Evolutionary conservation across 64 coral and sea anemone species (phyloP).

Genomic region (Pachyseris speciosa): DNA sequence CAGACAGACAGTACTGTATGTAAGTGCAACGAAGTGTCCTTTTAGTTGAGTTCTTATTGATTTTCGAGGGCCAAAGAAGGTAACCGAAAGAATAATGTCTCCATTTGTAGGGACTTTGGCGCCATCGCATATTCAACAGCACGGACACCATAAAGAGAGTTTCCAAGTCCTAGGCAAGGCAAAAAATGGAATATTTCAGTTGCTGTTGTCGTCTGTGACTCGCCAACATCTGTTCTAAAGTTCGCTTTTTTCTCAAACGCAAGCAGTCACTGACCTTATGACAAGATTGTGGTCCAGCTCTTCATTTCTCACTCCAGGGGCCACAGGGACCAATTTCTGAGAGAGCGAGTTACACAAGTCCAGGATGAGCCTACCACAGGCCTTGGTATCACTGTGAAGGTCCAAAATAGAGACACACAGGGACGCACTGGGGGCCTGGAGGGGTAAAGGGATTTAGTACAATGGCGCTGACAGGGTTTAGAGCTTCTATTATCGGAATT

Average conservation of each 20-base stretch:
- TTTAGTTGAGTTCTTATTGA: not conserved
- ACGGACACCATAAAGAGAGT: no score
- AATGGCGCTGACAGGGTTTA: no score
- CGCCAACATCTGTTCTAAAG: not conserved
- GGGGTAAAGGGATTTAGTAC: not conserved
- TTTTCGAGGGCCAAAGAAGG: no score
- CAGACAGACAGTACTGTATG: no score
- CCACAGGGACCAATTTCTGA: slow-evolving; percentile 85
- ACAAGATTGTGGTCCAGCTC: slow-evolving; percentile 94
- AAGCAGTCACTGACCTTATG: slow-evolving; percentile 66
- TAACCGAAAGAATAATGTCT: no score
- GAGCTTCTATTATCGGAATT: not conserved
- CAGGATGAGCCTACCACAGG: slow-evolving; percentile 84
- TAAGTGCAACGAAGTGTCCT: not conserved
- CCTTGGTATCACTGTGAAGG: slow-evolving; percentile 80
- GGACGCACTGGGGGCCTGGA: slow-evolving; percentile 94
- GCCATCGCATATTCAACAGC: no score
- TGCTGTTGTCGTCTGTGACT: not conserved
- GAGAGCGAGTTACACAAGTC: slow-evolving; percentile 93
- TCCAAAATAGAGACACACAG: slow-evolving; percentile 93
- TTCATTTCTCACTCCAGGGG: slow-evolving; percentile 86
- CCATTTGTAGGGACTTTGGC: no score
- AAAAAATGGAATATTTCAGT: no score
- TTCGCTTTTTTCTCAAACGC: not conserved
- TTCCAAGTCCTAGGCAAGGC: no score